A percentile compares a stretch with the other conserved stretches of the same genome.
Evolutionary conservation across 2,113 vertebrate species (phyloP).

Genomic region (Bufo gargarizans): DNA sequence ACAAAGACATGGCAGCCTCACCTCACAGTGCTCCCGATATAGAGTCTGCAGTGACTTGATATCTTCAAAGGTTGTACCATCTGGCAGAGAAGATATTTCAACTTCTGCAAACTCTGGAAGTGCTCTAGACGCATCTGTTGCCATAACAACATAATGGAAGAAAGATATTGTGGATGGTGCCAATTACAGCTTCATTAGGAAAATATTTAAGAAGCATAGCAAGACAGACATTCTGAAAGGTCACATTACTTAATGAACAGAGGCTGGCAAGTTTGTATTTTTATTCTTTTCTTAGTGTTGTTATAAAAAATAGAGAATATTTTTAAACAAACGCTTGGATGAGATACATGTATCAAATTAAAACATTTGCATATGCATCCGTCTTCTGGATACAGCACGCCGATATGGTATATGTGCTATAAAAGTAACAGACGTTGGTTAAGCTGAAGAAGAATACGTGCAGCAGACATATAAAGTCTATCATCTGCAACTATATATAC

Average conservation of each 20-base stretch:
- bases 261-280: slow-evolving; percentile 56
- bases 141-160: slow-evolving; percentile 73
- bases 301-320: slow-evolving; percentile 52
- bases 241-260: slow-evolving; percentile 60
- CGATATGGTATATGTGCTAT: background rate
- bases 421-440: background rate
- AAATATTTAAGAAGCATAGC: slow-evolving; percentile 62
- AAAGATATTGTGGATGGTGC: slow-evolving; percentile 63
- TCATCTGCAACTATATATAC: too few species aligned
- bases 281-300: slow-evolving; percentile 57
- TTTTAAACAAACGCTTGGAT: slow-evolving; percentile 50
- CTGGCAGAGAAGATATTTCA: slow-evolving; percentile 82
- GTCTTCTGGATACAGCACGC: background rate
- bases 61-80: slow-evolving; percentile 83
- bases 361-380: background rate
- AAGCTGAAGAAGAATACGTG: background rate
- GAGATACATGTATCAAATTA: slow-evolving; percentile 23
- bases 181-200: slow-evolving; percentile 68
- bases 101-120: slow-evolving; percentile 86
- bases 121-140: slow-evolving; percentile 84
- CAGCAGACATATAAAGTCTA: background rate
- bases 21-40: slow-evolving; percentile 87
- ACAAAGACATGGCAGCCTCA: slow-evolving; percentile 58
- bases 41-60: slow-evolving; percentile 83
- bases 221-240: slow-evolving; percentile 60